Evolutionary conservation across 30 jellyfish, hydroid and myxozoan genomes (phyloP), one percentile per base, ranked within the genome.

Genomic region (Hydractinia symbiolongicarpus): DNA sequence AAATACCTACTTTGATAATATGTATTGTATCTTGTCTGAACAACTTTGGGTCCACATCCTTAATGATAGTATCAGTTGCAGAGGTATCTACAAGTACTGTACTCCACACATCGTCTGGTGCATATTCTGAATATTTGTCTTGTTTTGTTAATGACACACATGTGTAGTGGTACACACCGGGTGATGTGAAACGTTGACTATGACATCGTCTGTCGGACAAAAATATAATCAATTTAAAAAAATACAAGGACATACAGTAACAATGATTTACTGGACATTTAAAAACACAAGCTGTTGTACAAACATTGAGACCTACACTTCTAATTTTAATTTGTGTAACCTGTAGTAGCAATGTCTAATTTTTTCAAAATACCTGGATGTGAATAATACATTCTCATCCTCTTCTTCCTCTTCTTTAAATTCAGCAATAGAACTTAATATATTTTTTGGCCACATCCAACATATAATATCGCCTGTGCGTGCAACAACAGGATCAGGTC

Each of bases 401-500:
- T 79, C 87, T 57, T 79, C 66, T 9, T 19, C n/a, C 50, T 30
- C 83, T 40, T 67, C 87, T 15, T 66, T 14, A 61, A 7, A 77
- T 6, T 77, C 55, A 9, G 83, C 10, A 15, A 79, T 79, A 5
- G 87, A 79, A 61, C 87, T 79, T 5, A 69, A 66, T 5, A 79
- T 52, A 61, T 60, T 54, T 66, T 79, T 79, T 4, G 87, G 87
- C 87, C 87, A 79, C 87, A 79, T 79, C 87, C 87, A 79, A 44
- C 87, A 79, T 30, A 79, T 79, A 13, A 79, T 67, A 66, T 79
- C 87, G 21, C 87, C 87, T 20, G 40, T 69, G 50, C 87, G 87
- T 7, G 87, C 87, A 17, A 79, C 87, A 14, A 61, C 83, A n/a
- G 87, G 87, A n/a, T 79, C 87, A 61, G 87, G 87, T 10, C 83